phyloP scores from a whole-genome alignment of 2,113 vertebrate species.

The Origma solitaria region DNA sequence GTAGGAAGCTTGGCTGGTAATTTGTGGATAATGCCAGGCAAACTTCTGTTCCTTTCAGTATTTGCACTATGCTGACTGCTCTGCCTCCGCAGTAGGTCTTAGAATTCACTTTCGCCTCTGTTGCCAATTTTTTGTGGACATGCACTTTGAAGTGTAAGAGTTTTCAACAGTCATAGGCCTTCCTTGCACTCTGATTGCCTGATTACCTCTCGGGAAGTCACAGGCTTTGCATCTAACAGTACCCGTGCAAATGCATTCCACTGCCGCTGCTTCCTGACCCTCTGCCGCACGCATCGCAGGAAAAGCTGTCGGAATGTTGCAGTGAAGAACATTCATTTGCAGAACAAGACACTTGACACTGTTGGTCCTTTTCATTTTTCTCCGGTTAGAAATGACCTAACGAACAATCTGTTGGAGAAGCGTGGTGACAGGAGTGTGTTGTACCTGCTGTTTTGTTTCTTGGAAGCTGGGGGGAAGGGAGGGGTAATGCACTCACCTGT shows the following conservation, averaged over 20 bases:
- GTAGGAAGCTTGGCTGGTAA: not conserved
- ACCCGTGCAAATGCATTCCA: conserved; percentile 41
- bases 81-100: conserved; percentile 45
- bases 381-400: conserved; percentile 39
- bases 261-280: conserved; percentile 11
- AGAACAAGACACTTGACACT: conserved; percentile 23
- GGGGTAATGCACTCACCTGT: conserved; percentile 45
- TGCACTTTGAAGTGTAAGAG: conserved; percentile 41
- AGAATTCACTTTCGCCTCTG: conserved; percentile 38
- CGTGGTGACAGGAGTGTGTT: conserved; percentile 59
- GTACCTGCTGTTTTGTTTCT: conserved; percentile 67
- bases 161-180: conserved; percentile 17
- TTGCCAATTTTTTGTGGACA: conserved; percentile 39
- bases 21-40: not conserved
- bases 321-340: not conserved
- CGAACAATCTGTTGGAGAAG: conserved; percentile 53
- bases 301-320: conserved; percentile 3
- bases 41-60: conserved; percentile 27
- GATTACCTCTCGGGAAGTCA: not conserved
- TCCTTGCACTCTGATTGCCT: conserved; percentile 58
- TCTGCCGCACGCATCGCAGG: conserved; percentile 6
- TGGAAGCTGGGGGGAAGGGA: conserved; percentile 56
- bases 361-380: conserved; percentile 47
- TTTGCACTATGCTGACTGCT: conserved; percentile 50
- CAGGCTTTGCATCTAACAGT: not conserved